phyloP scores from a whole-genome alignment of 2,888 invertebrate species.

The Netelia inedita region DNA sequence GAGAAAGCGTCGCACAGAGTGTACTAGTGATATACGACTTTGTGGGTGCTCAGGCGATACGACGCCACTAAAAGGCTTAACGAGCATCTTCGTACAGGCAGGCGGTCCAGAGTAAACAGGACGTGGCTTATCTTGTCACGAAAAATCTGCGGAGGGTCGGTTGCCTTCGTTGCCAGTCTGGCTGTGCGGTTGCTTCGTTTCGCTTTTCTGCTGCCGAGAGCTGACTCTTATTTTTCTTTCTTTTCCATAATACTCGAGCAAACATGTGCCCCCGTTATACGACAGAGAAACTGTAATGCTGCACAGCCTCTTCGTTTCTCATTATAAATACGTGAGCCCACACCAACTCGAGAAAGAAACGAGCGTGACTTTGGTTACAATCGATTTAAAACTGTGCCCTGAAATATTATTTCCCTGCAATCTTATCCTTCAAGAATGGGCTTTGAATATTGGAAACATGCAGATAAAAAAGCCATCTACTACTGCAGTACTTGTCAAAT shows the following conservation, averaged over 20 bases:
- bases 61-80: constrained; percentile 84
- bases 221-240: constrained; percentile 71
- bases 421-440: too few species aligned
- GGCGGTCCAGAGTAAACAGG: constrained; percentile 82
- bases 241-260: constrained; percentile 72
- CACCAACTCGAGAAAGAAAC: constrained; percentile 42
- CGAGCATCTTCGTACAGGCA: constrained; percentile 84
- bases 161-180: constrained; percentile 72
- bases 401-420: constrained; percentile 11
- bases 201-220: constrained; percentile 65
- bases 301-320: constrained; percentile 62
- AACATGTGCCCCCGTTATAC: constrained; percentile 73
- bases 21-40: constrained; percentile 81
- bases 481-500: too few species aligned
- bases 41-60: constrained; percentile 82
- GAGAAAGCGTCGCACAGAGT: constrained; percentile 57
- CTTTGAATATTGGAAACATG: too few species aligned
- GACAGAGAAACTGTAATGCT: constrained; percentile 44
- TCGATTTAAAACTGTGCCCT: constrained; percentile 34
- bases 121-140: constrained; percentile 85
- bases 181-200: constrained; percentile 66
- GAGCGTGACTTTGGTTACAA: constrained; percentile 25
- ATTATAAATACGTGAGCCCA: constrained; percentile 59
- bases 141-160: constrained; percentile 82
- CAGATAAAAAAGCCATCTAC: too few species aligned